Percentiles rank a stretch among this genome's conserved stretches.
These are phyloP conservation scores for Globia sparganii DNA, from an alignment of 2,888 invertebrate species.

Conservation along the genomic window DNA sequence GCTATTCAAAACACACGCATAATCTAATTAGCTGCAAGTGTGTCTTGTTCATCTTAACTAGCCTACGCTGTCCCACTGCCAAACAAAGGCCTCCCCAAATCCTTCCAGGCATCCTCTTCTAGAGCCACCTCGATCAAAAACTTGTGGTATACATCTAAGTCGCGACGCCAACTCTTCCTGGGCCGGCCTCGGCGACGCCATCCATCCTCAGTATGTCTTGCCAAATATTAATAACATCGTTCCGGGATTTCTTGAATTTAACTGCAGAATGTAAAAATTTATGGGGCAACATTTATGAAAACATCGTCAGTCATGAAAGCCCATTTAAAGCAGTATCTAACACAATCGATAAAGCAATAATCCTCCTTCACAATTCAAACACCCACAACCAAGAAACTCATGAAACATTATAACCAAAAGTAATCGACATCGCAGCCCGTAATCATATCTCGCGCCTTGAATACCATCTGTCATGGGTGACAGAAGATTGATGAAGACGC, in stretches of 20 bases:
- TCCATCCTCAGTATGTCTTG: neutral
- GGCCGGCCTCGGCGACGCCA: neutral
- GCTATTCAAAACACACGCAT: neutral
- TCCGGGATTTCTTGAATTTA: neutral
- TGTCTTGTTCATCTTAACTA: too few species aligned
- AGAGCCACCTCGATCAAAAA: too few species aligned
- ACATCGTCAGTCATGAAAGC: neutral
- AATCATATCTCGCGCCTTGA: conserved; percentile 60
- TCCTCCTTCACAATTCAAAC: conserved; percentile 4
- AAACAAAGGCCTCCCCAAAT: too few species aligned
- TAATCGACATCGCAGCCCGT: conserved; percentile 49
- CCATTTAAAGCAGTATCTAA: neutral
- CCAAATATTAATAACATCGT: neutral
- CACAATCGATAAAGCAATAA: neutral
- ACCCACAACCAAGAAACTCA: conserved; percentile 9
- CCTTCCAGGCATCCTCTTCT: too few species aligned
- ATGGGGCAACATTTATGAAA: too few species aligned
- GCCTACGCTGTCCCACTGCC: too few species aligned
- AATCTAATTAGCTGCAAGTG: neutral
- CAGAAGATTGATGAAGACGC: conserved; percentile 69
- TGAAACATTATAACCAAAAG: conserved; percentile 27
- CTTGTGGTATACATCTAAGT: too few species aligned
- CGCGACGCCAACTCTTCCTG: neutral
- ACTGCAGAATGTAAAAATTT: too few species aligned
- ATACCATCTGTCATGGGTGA: conserved; percentile 64